phyloP scores from a whole-genome alignment of 1,140 invertebrate species.

The Cotesia glomerata region DNA sequence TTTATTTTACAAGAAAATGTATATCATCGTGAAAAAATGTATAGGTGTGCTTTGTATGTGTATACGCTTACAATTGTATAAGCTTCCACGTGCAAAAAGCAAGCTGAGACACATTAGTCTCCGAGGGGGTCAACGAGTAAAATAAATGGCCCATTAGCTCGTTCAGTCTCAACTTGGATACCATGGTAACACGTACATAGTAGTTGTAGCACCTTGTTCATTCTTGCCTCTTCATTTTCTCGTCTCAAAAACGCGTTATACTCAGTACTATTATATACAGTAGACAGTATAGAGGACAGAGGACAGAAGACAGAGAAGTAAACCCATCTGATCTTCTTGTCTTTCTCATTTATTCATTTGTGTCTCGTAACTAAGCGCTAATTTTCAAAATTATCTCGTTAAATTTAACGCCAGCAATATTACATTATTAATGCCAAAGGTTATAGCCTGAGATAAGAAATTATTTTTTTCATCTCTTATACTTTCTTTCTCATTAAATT shows the following conservation, averaged over 20 bases:
- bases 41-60: background rate
- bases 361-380: background rate
- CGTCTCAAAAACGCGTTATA: background rate
- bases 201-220: conserved; percentile 22
- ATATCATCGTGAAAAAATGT: too few species aligned
- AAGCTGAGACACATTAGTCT: conserved; percentile 50
- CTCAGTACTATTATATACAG: background rate
- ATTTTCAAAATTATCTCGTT: background rate
- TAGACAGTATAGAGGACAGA: background rate
- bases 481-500: too few species aligned
- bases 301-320: too few species aligned
- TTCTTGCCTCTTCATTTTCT: conserved; percentile 3
- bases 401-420: background rate
- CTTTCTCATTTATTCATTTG: conserved; percentile 10
- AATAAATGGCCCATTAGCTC: conserved; percentile 50
- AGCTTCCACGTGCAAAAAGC: conserved; percentile 34
- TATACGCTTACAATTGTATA: conserved; percentile 24
- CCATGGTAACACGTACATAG: conserved; percentile 1
- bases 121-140: conserved; percentile 49
- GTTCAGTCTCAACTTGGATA: conserved; percentile 28
- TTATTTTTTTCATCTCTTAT: background rate
- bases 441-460: background rate
- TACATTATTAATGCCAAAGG: background rate
- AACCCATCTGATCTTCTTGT: background rate
- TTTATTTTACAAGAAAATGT: conserved; percentile 5